These are phyloP conservation scores for Mungos mungo DNA, from an alignment of 2,113 vertebrate species.

Conservation along the genomic window DNA sequence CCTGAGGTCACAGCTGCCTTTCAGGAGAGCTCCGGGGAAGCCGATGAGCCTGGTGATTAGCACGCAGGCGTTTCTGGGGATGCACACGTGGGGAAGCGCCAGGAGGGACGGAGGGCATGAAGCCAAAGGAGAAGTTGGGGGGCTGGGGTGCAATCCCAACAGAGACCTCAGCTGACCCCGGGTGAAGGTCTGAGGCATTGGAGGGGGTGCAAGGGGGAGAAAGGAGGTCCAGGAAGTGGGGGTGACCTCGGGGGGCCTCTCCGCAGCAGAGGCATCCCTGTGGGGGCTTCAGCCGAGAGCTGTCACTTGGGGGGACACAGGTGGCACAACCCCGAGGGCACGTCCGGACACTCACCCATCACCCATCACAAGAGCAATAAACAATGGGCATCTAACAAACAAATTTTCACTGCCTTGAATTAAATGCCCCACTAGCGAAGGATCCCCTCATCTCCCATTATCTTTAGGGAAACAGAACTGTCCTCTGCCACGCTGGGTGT, in stretches of 20 bases:
- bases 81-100: rapidly evolving
- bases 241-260: not conserved
- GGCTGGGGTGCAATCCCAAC: rapidly evolving
- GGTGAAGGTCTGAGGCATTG: too few species aligned
- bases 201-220: not conserved
- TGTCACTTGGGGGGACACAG: too few species aligned
- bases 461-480: not conserved
- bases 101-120: not conserved
- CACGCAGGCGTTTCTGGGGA: too few species aligned
- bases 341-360: not conserved
- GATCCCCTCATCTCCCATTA: not conserved
- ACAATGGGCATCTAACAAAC: not conserved
- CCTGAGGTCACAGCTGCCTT: not conserved
- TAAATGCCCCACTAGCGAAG: not conserved
- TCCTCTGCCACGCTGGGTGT: rapidly evolving
- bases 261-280: not conserved
- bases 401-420: not conserved
- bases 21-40: not conserved
- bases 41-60: too few species aligned
- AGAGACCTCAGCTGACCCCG: not conserved
- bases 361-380: not conserved
- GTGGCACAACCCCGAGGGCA: not conserved
- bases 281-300: too few species aligned
- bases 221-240: not conserved
- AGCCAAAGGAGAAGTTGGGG: too few species aligned